Evolutionary conservation across 2,113 vertebrate species (phyloP).

Genomic region (Bubo bubo): DNA sequence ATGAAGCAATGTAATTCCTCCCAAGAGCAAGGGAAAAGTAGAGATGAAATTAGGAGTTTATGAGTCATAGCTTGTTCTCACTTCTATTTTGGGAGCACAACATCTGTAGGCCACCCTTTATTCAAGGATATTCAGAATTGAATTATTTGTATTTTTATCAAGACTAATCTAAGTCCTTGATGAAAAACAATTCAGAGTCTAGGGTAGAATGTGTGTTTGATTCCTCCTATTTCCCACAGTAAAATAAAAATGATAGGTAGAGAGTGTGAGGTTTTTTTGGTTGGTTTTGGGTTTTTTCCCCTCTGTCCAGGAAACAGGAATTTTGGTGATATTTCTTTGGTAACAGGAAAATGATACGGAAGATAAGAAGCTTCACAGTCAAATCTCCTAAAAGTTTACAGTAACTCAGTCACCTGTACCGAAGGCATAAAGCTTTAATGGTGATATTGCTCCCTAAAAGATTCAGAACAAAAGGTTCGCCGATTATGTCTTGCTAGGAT

Average conservation of each 20-base stretch:
- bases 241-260: neutral
- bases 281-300: neutral
- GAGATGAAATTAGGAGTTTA: conserved; percentile 23
- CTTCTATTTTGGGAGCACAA: conserved; percentile 13
- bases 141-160: neutral
- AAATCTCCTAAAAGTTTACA: neutral
- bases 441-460: neutral
- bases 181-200: neutral
- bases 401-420: neutral
- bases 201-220: neutral
- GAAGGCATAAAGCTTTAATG: neutral
- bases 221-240: neutral
- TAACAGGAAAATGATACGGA: neutral
- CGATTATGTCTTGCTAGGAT: neutral
- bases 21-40: neutral
- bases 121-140: neutral
- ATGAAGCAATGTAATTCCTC: neutral
- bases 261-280: neutral
- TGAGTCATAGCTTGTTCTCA: conserved; percentile 20
- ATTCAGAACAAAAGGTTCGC: neutral
- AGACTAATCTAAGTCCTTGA: neutral
- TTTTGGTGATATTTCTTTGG: neutral
- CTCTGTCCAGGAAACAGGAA: neutral
- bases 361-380: neutral
- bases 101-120: conserved; percentile 4